phyloP scores from a whole-genome alignment of 2,888 invertebrate species.

The Tuberolachnus salignus region DNA sequence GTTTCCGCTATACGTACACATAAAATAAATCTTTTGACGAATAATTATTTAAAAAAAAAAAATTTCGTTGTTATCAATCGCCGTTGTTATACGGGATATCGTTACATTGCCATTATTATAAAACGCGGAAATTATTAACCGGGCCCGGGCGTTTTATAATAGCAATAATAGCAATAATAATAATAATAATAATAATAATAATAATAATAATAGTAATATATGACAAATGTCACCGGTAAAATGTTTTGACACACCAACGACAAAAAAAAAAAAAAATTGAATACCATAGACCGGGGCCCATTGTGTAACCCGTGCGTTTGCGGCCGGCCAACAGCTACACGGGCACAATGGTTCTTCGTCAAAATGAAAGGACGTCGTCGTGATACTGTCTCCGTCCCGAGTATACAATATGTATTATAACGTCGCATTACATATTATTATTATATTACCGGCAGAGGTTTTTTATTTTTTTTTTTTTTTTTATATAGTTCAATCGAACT shows the following conservation, averaged over 20 bases:
- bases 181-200: too few species aligned
- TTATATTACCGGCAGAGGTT: too few species aligned
- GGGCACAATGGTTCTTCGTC: conserved; percentile 36
- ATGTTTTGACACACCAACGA: conserved; percentile 20
- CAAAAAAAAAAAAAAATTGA: neutral
- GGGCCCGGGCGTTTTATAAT: too few species aligned
- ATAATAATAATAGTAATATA: too few species aligned
- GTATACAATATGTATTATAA: neutral
- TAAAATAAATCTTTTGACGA: too few species aligned
- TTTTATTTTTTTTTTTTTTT: too few species aligned
- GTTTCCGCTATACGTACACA: too few species aligned
- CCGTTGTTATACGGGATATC: neutral
- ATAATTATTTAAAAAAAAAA: too few species aligned
- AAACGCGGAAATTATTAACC: conserved; percentile 45
- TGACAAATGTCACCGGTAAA: conserved; percentile 38
- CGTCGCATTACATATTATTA: neutral
- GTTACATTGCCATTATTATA: neutral
- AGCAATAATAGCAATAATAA: too few species aligned
- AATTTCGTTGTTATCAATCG: too few species aligned
- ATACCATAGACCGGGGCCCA: conserved; percentile 1
- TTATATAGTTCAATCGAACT: too few species aligned
- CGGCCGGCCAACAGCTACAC: neutral
- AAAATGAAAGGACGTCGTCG: conserved; percentile 32
- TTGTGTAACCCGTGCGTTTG: conserved; percentile 22
- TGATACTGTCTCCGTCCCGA: conserved; percentile 9